Conservation (phyloP, 1,140 invertebrate species). For the Dolichoris vasculosae region DNA sequence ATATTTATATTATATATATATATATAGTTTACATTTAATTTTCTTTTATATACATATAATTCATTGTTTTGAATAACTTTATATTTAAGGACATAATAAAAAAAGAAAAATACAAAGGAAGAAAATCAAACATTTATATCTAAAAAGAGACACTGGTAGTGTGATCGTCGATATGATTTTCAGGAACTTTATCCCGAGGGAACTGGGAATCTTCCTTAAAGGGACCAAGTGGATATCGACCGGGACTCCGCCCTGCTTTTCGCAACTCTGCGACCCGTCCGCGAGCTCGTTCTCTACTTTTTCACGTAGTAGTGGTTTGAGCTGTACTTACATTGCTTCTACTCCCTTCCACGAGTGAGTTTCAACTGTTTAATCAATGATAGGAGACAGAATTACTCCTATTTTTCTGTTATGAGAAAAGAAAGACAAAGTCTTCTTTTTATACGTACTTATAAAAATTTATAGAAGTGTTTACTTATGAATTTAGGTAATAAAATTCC, state of each 20-base stretch:
- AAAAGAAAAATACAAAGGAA: neutral
- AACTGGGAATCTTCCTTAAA: neutral
- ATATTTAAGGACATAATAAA: too few relatives aligned
- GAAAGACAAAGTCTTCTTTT: neutral
- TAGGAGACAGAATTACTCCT: neutral
- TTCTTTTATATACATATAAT: too few relatives aligned
- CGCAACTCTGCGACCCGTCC: neutral
- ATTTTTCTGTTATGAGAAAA: neutral
- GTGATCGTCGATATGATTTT: constrained; percentile 24
- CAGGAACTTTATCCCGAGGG: neutral
- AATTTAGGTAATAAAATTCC: too few relatives aligned
- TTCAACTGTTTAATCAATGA: neutral
- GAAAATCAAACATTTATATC: neutral
- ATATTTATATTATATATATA: too few relatives aligned
- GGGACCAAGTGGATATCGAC: constrained; percentile 38
- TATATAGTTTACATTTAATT: too few relatives aligned
- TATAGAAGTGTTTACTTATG: too few relatives aligned
- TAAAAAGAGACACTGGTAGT: neutral
- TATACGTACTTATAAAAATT: neutral
- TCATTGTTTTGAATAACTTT: too few relatives aligned
- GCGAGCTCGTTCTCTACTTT: neutral
- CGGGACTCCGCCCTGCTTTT: constrained; percentile 30
- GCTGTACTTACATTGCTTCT: neutral
- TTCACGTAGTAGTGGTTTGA: neutral
- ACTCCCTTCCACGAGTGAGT: neutral